phyloP scores from a whole-genome alignment of 2,888 invertebrate genomes.

The Punctoribates punctum region DNA sequence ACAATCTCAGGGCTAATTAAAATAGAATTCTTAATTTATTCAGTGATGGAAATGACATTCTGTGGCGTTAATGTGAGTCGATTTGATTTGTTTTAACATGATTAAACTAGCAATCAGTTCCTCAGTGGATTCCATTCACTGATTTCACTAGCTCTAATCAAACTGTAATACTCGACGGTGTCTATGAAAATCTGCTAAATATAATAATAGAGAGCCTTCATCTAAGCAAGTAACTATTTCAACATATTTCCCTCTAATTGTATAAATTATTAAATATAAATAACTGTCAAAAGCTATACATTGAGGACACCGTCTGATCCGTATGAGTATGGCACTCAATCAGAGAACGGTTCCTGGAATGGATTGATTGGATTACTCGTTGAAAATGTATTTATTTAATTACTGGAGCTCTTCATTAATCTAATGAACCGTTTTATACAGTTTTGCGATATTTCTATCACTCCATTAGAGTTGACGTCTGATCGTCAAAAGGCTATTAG shows the following conservation, averaged over 20 bases:
- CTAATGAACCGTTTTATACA: too few species aligned
- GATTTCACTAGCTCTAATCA: not conserved
- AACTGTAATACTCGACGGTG: not conserved
- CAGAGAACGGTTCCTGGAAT: not conserved
- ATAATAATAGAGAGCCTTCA: not conserved
- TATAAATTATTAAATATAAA: too few species aligned
- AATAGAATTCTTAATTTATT: too few species aligned
- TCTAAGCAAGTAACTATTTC: not conserved
- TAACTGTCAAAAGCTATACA: not conserved
- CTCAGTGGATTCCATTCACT: constrained; percentile 16
- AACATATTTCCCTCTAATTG: too few species aligned
- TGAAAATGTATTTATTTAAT: not conserved
- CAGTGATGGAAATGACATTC: too few species aligned
- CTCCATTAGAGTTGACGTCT: constrained; percentile 3
- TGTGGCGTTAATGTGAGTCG: not conserved
- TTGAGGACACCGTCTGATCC: not conserved
- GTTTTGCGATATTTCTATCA: constrained; percentile 10
- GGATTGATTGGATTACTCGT: constrained; percentile 1
- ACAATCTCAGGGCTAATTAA: too few species aligned
- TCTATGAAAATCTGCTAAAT: not conserved
- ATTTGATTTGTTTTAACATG: too few species aligned
- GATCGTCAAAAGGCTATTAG: not conserved
- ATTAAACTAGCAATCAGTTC: too few species aligned
- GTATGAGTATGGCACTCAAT: constrained; percentile 5
- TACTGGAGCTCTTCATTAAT: too few species aligned